Base-by-base conservation (phyloP, 1,140 invertebrate species). In the Anoplolepis gracilipes region DNA sequence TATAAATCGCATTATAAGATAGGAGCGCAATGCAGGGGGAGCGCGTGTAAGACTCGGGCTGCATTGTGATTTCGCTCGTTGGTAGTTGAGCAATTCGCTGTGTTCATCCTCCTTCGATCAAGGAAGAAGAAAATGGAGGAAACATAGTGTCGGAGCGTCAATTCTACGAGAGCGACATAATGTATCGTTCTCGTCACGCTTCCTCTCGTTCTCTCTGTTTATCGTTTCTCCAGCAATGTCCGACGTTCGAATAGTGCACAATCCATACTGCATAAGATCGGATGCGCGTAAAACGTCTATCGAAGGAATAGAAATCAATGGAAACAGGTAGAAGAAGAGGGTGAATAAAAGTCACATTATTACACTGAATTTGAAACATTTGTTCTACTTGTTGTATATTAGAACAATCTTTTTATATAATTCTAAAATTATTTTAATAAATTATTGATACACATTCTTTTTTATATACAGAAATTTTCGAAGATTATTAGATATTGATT, bases 1-100 rank as follows among this genome's bases (percentile, higher is more conserved):
- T 73, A 33, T 73, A 82, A 82, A 82, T 73, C 39, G 67, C 49
- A n/a, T 28, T 46, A 19, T 33, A 16, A 82, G 69, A 73, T 82
- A 82, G 36, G 67, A 59, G 53, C 53, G 55, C 65, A 25, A 25
- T 33, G 33, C 8, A n/a, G 53, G 28, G n/a, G 13, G 25, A 19
- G 2, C 10, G 39, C 36, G 64, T 67, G 25, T 36, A 13, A 36
- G 19, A 22, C 36, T 57, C 33, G 16, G 22, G 3, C 13, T 36
- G 67, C 67, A 72, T 57, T 59, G 65, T 81, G 65, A 59, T 82
- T 53, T 81, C 33, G 33, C 25, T 36, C 10, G 55, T 82, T 67
- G 78, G 53, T 82, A 82, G 53, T 81, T n/a, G 36, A 46, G 53
- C 67, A 59, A 59, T 46, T 82, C 67, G 53, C 33, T 25, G 33